Evolutionary conservation across 30 jellyfish, hydroid and myxozoan genomes (phyloP), one percentile per base, ranked within the genome.

Genomic region (Aurelia aurita complex sp. Pacific): DNA sequence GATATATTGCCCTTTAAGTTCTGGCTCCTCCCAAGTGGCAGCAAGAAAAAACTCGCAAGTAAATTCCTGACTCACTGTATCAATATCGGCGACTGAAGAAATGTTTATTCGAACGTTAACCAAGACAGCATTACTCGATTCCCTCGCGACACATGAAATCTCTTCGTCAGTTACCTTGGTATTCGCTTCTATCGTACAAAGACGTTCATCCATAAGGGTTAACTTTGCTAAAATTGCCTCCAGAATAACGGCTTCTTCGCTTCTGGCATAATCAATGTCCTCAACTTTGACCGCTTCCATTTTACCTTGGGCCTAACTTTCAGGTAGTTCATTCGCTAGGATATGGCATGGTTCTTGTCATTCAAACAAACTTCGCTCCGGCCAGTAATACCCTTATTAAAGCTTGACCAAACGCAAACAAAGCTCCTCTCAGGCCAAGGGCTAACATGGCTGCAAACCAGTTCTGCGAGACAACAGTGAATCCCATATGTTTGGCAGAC

Each of bases 21-120:
- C 83, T 5, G 90, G 92, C 84, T 91, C 98, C 55, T 86, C 92
- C 98, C 98, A 91, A n/a, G 92, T 91, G 43, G 98, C 98, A 17
- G 98, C 92, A 63, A 91, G 74, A 74, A 91, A 78, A 74, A 91
- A 91, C 88, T 91, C 98, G 79, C 98, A 91, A 0, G 89, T 73
- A 72, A 91, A 81, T 59, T 91, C 98, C 65, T 91, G 98, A 23
- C 89, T 79, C 63, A 91, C 88, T 5, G 98, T 91, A 76, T 91
- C 92, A 33, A 91, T 91, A 77, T 86, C 89, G 34, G 89, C 88
- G 19, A 91, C 92, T 1, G 94, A 76, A 62, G 82, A 86, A 16
- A 91, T 86, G 52, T 79, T 86, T 9, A 91, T 77, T 59, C 98
- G 66, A 60, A 91, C 76, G 14, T 82, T 77, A 19, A 91, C 89